Base-by-base conservation (phyloP, 2,797 vertebrate species). In the Dendrocincla fuliginosa region DNA sequence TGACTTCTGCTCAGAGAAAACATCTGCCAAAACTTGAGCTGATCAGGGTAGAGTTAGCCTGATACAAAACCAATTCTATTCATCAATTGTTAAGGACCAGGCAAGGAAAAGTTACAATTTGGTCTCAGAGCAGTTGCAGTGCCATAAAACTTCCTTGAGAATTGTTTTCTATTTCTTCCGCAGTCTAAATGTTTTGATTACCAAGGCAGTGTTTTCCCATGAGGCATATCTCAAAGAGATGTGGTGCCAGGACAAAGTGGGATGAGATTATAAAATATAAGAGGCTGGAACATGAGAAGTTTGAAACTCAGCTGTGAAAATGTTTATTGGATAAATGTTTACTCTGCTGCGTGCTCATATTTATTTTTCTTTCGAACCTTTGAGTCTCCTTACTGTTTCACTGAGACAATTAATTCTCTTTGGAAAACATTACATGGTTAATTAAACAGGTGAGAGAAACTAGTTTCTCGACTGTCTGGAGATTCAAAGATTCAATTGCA, bases 291-390 rank as follows among this genome's bases (percentile, higher is more conserved):
- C 76, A 88, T n/a, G 83, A 96, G 94, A 95, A 96, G 94, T 95
- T 91, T 95, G 91, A 95, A 95, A 95, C 84, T 96, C 96, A 97
- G 96, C 93, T 97, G 95, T 97, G 91, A 97, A 96, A 96, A 96
- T 96, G 96, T 96, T 96, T 96, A 87, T 82, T 60, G 84, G 69
- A 65, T 85, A 93, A 96, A 92, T 80, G 92, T 95, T 96, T 93
- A 35, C 87, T 76, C 85, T 96, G 78, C 82, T 79, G 33, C 6
- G 2, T 57, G 41, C 73, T 76, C 32, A 4, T 87, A 85, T 91
- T 93, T 92, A 74, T 90, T 94, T 92, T 92, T 94, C 77, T 96
- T 89, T 85, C 30, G 1, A 93, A 92, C 76, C 76, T 96, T 93
- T 96, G 84, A 93, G 78, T 90, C 80, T 96, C 74, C 89, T 94